A percentile compares a stretch with the other conserved stretches of the same genome.
Evolutionary conservation across 2,113 vertebrate species (phyloP).

Genomic region (Nerophis lumbriciformis): DNA sequence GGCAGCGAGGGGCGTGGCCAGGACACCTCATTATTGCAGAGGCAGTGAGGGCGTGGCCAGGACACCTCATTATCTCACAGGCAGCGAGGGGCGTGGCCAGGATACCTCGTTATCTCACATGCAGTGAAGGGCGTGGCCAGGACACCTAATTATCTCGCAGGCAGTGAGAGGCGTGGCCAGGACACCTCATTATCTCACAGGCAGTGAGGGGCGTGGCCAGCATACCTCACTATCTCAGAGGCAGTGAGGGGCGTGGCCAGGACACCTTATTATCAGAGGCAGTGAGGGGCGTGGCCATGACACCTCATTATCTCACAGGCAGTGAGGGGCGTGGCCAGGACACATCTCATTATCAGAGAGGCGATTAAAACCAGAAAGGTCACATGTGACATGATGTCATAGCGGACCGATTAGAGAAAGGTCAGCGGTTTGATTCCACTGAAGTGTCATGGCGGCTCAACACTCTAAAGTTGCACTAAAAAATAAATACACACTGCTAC

Average conservation of each 20-base stretch:
- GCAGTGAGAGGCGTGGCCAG: not conserved
- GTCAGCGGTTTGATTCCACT: not conserved
- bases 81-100: constrained; percentile 10
- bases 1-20: too few relatives aligned
- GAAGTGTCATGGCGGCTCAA: too few relatives aligned
- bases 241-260: not conserved
- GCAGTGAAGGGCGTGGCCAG: too few relatives aligned
- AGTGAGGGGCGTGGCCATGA: too few relatives aligned
- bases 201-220: constrained; percentile 10
- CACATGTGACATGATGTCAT: constrained; percentile 2
- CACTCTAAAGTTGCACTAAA: too few relatives aligned
- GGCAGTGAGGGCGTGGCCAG: too few relatives aligned
- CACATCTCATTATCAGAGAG: too few relatives aligned
- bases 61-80: constrained; percentile 6
- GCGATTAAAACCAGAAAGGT: constrained; percentile 31
- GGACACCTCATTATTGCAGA: too few relatives aligned
- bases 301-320: too few relatives aligned
- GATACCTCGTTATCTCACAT: constrained; percentile 40
- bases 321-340: too few relatives aligned
- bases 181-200: not conserved
- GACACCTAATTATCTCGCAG: not conserved
- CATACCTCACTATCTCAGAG: constrained; percentile 40
- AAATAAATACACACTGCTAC: too few relatives aligned
- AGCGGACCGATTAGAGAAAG: not conserved
- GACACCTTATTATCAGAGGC: not conserved